Evolutionary conservation across 2,888 invertebrate genomes (phyloP).

Genomic region (Coenonympha glycerion): DNA sequence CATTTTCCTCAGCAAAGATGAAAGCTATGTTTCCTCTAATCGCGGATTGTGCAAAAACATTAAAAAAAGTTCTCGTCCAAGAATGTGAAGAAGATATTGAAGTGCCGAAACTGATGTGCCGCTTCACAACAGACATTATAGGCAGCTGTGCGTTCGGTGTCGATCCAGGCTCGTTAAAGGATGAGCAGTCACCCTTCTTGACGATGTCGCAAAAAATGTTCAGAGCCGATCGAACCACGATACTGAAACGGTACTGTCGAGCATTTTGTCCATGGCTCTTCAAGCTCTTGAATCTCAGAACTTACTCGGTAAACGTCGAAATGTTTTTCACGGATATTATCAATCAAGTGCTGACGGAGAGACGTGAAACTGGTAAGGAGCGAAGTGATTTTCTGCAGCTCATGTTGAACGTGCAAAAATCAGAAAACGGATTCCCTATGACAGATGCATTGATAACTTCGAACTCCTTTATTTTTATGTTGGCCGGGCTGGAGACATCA

Average conservation of each 20-base stretch:
- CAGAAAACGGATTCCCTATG: conserved; percentile 53
- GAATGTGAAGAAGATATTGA: conserved; percentile 49
- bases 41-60: conserved; percentile 55
- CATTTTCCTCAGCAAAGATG: conserved; percentile 71
- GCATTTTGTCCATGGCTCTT: conserved; percentile 62
- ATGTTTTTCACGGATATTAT: conserved; percentile 59
- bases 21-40: conserved; percentile 70
- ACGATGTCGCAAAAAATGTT: conserved; percentile 70
- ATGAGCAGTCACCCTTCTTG: conserved; percentile 60
- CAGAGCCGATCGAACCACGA: conserved; percentile 49
- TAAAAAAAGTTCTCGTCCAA: conserved; percentile 44
- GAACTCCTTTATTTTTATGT: conserved; percentile 71
- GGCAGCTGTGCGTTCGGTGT: conserved; percentile 70
- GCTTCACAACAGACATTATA: conserved; percentile 67
- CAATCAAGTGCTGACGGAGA: conserved; percentile 56
- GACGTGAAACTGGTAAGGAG: conserved; percentile 48
- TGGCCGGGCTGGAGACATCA: conserved; percentile 67
- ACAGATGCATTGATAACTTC: conserved; percentile 68
- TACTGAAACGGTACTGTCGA: conserved; percentile 63
- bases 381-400: conserved; percentile 65
- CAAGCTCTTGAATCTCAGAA: conserved; percentile 60
- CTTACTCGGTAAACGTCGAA: conserved; percentile 61
- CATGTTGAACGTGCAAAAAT: conserved; percentile 66
- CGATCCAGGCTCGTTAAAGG: conserved; percentile 57
- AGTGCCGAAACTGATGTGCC: conserved; percentile 55